Conservation (phyloP, 2,113 vertebrate genomes). For the Campylomormyrus numenius region DNA sequence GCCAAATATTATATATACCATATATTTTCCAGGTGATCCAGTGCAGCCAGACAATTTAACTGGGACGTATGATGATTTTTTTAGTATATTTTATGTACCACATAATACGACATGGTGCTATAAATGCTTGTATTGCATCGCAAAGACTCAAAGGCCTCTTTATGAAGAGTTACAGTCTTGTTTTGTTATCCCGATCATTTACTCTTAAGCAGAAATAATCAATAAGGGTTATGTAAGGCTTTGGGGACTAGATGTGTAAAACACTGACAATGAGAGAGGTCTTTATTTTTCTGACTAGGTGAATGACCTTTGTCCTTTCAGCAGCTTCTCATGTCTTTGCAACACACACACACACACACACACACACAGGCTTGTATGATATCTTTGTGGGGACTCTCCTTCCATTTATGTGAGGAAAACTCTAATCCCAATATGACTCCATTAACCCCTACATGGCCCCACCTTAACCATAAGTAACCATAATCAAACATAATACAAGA, state of each 20-base stretch:
- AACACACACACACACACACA: slow-evolving; percentile 14
- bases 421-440: no score
- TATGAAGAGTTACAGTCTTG: not conserved
- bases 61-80: not conserved
- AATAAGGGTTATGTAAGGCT: not conserved
- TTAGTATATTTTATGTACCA: not conserved
- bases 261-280: slow-evolving; percentile 31
- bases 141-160: not conserved
- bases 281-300: slow-evolving; percentile 40
- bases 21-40: not conserved
- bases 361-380: not conserved
- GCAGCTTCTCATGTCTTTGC: slow-evolving; percentile 31
- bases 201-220: not conserved
- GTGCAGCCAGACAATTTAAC: not conserved
- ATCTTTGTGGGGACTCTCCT: no score
- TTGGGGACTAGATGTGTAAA: not conserved
- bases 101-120: not conserved
- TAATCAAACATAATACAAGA: no score
- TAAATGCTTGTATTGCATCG: not conserved
- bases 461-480: no score
- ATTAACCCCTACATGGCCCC: no score
- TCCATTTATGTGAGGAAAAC: no score
- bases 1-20: not conserved
- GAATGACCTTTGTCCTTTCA: slow-evolving; percentile 46
- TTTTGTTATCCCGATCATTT: not conserved